phyloP scores from a whole-genome alignment of 2,888 invertebrate genomes.

The Tipula unca region DNA sequence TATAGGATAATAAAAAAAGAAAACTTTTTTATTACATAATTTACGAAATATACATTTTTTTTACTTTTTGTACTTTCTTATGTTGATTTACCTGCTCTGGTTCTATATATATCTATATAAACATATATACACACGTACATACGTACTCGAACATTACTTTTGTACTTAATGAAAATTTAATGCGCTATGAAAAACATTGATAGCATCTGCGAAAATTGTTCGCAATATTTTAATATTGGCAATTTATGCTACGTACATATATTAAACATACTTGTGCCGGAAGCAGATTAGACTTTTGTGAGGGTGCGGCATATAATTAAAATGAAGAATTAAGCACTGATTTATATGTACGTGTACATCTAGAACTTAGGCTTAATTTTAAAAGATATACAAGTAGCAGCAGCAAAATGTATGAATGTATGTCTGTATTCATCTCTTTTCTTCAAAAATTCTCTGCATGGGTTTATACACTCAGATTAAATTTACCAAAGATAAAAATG shows the following conservation, averaged over 20 bases:
- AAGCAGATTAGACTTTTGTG: too few species aligned
- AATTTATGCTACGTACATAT: not conserved
- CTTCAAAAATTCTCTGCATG: too few species aligned
- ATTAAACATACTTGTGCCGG: not conserved
- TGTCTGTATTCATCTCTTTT: too few species aligned
- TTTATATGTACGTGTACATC: too few species aligned
- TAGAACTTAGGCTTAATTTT: too few species aligned
- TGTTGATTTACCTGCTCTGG: not conserved
- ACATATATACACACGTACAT: not conserved
- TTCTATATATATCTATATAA: not conserved
- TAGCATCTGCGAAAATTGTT: not conserved
- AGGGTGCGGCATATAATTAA: too few species aligned
- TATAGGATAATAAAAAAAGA: not conserved
- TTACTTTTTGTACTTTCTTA: not conserved
- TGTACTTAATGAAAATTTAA: constrained; percentile 2
- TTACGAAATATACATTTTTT: not conserved
- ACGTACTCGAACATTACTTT: not conserved
- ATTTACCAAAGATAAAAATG: too few species aligned
- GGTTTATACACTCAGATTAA: too few species aligned
- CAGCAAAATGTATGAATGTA: too few species aligned
- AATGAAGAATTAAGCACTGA: too few species aligned
- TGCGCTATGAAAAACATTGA: not conserved
- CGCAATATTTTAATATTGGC: not conserved
- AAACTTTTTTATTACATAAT: constrained; percentile 8
- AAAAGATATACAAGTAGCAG: too few species aligned